Percentiles rank a stretch among this genome's conserved stretches.
Conservation (phyloP, 64 coral and sea anemone species). For the Actinia tenebrosa region DNA sequence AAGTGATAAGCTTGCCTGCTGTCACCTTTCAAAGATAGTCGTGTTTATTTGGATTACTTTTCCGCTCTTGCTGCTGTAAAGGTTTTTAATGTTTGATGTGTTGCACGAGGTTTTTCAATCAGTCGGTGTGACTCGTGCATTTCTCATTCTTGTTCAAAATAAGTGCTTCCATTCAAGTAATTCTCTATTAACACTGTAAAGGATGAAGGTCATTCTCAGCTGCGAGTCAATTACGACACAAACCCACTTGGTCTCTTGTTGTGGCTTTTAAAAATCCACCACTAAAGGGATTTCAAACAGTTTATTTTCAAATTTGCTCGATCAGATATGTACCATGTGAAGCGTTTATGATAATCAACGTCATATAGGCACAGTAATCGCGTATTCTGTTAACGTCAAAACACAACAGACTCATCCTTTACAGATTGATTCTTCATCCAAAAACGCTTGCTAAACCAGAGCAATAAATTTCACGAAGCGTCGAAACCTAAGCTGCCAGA, state of each 20-base stretch:
- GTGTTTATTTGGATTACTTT: not conserved
- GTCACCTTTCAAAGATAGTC: not conserved
- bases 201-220: slow-evolving; percentile 9
- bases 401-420: not conserved
- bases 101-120: not conserved
- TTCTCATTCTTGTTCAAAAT: not conserved
- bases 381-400: not conserved
- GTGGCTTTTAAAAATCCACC: not conserved
- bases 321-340: not conserved
- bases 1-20: not conserved
- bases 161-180: not conserved
- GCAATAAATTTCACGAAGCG: not conserved
- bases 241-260: not conserved
- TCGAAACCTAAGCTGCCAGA: not conserved
- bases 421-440: not conserved
- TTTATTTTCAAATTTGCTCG: not conserved
- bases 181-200: not conserved
- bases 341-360: not conserved
- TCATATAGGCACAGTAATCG: not conserved
- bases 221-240: not conserved
- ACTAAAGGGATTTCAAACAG: slow-evolving; percentile 3
- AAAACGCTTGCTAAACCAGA: not conserved
- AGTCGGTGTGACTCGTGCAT: not conserved
- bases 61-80: not conserved
- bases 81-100: not conserved